A percentile compares a stretch with the other conserved stretches of the same genome.
phyloP scores from a whole-genome alignment of 2,888 invertebrate genomes.

The Calameuta pallipes region DNA sequence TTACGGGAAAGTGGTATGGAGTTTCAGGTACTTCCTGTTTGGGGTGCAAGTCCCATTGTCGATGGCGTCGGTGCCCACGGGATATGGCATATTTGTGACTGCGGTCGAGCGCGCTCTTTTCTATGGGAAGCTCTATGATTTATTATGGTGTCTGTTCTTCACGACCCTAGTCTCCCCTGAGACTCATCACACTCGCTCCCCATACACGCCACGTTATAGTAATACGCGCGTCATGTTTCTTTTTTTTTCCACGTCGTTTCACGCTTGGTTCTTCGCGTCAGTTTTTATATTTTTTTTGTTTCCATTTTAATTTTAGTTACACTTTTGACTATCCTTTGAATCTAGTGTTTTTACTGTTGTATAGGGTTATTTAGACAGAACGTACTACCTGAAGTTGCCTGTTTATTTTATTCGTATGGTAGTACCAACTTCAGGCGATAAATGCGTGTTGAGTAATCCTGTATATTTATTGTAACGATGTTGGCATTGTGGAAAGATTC shows the following conservation, averaged over 20 bases:
- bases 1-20: constrained; percentile 41
- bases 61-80: constrained; percentile 14
- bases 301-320: neutral
- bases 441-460: neutral
- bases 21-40: constrained; percentile 53
- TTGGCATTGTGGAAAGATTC: neutral
- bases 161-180: neutral
- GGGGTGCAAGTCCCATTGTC: constrained; percentile 27
- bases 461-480: neutral
- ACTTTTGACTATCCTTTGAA: neutral
- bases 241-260: neutral
- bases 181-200: neutral
- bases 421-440: neutral
- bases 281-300: neutral
- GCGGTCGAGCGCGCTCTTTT: constrained; percentile 6
- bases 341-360: neutral
- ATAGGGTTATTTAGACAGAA: neutral
- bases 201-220: neutral
- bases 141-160: constrained; percentile 13
- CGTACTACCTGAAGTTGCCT: neutral
- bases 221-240: neutral
- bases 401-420: neutral
- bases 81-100: neutral
- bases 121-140: constrained; percentile 27
- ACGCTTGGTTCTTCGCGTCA: neutral